A percentile compares a stretch with the other conserved stretches of the same genome.
These are phyloP conservation scores for Cordilura impudica DNA, from an alignment of 2,888 invertebrate genomes.

Conservation along the genomic window DNA sequence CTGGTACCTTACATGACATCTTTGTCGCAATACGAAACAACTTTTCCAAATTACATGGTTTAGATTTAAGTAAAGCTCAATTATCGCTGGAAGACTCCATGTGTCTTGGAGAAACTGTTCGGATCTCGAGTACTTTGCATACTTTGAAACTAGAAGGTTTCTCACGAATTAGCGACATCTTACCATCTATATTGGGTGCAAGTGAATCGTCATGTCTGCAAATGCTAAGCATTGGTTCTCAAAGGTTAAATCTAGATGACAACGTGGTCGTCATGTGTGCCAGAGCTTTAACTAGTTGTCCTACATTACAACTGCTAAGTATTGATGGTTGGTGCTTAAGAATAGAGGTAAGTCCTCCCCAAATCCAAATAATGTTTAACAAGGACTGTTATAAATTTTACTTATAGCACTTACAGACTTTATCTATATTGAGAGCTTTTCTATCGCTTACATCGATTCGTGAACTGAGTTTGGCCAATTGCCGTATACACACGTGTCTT, in stretches of 20 bases:
- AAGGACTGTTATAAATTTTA: background rate
- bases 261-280: conserved; percentile 73
- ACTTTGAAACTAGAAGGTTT: conserved; percentile 80
- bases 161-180: conserved; percentile 79
- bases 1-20: conserved; percentile 71
- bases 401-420: conserved; percentile 70
- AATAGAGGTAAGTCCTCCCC: conserved; percentile 78
- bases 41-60: conserved; percentile 79
- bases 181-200: conserved; percentile 80
- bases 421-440: conserved; percentile 79
- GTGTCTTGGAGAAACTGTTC: conserved; percentile 80
- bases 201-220: conserved; percentile 80
- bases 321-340: conserved; percentile 81
- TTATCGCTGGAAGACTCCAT: conserved; percentile 80
- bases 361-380: background rate
- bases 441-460: conserved; percentile 79
- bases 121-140: conserved; percentile 79
- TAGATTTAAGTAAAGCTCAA: conserved; percentile 81
- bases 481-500: conserved; percentile 78
- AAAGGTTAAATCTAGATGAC: conserved; percentile 79
- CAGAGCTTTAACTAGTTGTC: conserved; percentile 74
- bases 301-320: conserved; percentile 79
- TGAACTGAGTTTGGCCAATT: conserved; percentile 79
- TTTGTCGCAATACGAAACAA: conserved; percentile 78
- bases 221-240: conserved; percentile 80